phyloP scores from a whole-genome alignment of 2,888 invertebrate genomes.

The Amiota communis region DNA sequence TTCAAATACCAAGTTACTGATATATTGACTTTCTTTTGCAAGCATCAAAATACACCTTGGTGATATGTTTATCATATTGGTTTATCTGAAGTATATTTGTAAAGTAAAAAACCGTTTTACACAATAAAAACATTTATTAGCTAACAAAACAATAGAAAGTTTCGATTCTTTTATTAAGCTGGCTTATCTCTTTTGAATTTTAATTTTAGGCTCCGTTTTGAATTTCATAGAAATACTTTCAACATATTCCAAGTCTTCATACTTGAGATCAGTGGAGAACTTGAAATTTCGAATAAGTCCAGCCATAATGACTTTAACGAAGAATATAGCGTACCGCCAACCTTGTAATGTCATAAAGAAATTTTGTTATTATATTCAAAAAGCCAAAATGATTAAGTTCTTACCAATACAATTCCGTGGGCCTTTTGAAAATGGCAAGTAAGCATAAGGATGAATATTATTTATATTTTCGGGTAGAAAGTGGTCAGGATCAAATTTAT shows the following conservation, averaged over 20 bases:
- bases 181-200: slow-evolving; percentile 6
- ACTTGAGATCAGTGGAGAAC: slow-evolving; percentile 10
- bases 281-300: slow-evolving; percentile 41
- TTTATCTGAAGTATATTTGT: no score
- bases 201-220: not conserved
- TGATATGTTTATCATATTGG: no score
- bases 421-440: slow-evolving; percentile 60
- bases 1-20: no score
- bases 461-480: slow-evolving; percentile 50
- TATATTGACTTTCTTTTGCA: no score
- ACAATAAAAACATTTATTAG: no score
- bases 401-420: slow-evolving; percentile 57
- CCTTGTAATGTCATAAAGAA: slow-evolving; percentile 37
- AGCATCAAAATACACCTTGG: no score
- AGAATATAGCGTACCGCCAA: slow-evolving; percentile 49
- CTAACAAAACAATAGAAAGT: no score
- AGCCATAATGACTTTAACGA: slow-evolving; percentile 43
- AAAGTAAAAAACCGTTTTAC: no score
- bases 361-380: no score
- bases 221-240: not conserved
- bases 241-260: slow-evolving; percentile 5
- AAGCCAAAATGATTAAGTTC: not conserved
- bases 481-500: slow-evolving; percentile 52
- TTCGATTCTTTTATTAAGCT: no score
- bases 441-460: slow-evolving; percentile 52